phyloP scores from a whole-genome alignment of 2,797 vertebrate species.

The Okamejei kenojei region DNA sequence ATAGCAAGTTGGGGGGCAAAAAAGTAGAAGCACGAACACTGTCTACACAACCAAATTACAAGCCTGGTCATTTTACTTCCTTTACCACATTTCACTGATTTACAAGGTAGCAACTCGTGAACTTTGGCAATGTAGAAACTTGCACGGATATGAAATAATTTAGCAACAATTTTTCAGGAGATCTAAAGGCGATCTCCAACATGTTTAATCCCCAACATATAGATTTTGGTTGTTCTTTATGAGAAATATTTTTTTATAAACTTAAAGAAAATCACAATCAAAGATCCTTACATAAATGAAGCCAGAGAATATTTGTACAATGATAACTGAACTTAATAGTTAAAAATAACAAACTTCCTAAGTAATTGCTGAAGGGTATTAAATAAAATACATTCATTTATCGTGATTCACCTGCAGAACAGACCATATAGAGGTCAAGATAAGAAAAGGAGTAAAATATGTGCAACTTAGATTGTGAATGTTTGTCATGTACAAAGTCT shows the following conservation, averaged over 20 bases:
- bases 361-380: neutral
- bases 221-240: neutral
- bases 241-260: no score
- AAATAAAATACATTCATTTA: neutral
- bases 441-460: neutral
- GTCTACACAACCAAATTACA: neutral
- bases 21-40: neutral
- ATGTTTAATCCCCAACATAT: neutral
- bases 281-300: neutral
- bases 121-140: neutral
- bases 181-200: neutral
- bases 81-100: neutral
- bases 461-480: neutral
- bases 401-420: neutral
- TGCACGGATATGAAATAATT: neutral
- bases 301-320: neutral
- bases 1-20: neutral
- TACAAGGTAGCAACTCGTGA: neutral
- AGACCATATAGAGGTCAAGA: neutral
- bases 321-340: neutral
- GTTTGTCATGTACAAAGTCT: neutral
- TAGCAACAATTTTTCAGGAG: neutral
- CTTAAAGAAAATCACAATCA: neutral
- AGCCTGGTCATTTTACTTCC: neutral
- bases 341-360: neutral